These are phyloP conservation scores for Saxidomus purpurata DNA, from an alignment of 1,140 invertebrate genomes.

Conservation along the genomic window DNA sequence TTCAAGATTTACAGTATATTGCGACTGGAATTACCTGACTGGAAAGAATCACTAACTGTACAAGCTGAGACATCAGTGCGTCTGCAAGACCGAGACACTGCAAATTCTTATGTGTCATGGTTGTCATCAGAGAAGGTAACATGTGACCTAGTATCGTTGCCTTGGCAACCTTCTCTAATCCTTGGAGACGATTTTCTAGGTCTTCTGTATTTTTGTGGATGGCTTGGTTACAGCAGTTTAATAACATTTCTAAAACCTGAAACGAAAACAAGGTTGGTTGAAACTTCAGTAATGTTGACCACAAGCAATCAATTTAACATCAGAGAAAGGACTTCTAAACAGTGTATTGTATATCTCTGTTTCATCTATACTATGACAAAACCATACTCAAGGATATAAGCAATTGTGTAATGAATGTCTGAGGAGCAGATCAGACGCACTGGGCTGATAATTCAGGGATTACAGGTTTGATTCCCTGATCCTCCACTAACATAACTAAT, in stretches of 20 bases:
- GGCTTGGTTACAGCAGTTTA: constrained; percentile 80
- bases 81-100: constrained; percentile 81
- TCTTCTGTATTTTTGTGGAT: constrained; percentile 77
- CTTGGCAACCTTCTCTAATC: constrained; percentile 84
- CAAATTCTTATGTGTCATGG: constrained; percentile 82
- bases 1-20: too few species aligned
- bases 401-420: too few species aligned
- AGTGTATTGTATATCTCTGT: too few species aligned
- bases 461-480: too few species aligned
- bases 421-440: too few species aligned
- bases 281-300: too few species aligned
- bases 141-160: constrained; percentile 85
- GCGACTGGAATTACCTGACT: constrained; percentile 85
- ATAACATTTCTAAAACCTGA: constrained; percentile 83
- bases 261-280: constrained; percentile 31
- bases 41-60: constrained; percentile 82
- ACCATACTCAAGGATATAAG: too few species aligned
- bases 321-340: too few species aligned
- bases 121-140: constrained; percentile 83
- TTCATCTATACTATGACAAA: too few species aligned
- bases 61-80: constrained; percentile 83
- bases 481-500: too few species aligned
- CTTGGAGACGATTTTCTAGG: constrained; percentile 80
- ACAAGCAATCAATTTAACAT: too few species aligned
- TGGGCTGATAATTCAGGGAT: too few species aligned